phyloP scores from a whole-genome alignment of 2,113 vertebrate genomes.

The Sialia sialis region DNA sequence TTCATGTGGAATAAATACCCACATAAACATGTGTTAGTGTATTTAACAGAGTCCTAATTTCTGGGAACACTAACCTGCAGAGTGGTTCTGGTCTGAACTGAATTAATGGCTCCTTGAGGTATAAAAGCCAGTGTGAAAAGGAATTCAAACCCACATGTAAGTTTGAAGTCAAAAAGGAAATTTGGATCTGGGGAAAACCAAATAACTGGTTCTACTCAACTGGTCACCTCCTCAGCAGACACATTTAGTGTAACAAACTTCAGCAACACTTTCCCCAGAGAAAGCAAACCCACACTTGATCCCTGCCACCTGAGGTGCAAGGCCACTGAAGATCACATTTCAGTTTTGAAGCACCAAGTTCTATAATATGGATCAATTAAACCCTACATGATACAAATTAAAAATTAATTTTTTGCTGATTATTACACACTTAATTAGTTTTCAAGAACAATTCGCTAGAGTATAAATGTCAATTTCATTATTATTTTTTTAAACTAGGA shows the following conservation, averaged over 20 bases:
- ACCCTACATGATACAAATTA: constrained; percentile 51
- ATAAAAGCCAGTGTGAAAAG: not conserved
- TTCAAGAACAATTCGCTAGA: constrained; percentile 64
- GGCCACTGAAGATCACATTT: constrained; percentile 19
- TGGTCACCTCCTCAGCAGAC: not conserved
- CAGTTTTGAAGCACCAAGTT: constrained; percentile 16
- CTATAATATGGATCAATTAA: constrained; percentile 39
- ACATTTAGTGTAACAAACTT: not conserved
- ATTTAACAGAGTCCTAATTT: not conserved
- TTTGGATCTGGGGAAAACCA: not conserved
- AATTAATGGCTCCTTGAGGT: not conserved
- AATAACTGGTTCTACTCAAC: not conserved
- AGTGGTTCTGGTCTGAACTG: not conserved
- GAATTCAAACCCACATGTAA: not conserved
- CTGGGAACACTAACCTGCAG: not conserved
- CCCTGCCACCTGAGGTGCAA: constrained; percentile 5
- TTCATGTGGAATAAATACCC: not conserved
- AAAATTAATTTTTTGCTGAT: constrained; percentile 55
- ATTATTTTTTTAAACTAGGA: constrained; percentile 60
- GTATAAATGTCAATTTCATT: constrained; percentile 74
- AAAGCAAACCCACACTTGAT: not conserved
- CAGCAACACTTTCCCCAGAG: not conserved
- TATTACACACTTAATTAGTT: constrained; percentile 26
- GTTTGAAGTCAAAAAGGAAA: not conserved
- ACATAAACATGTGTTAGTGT: not conserved